Evolutionary conservation across 2,888 invertebrate species (phyloP).

Genomic region (Liposcelis brunnea): DNA sequence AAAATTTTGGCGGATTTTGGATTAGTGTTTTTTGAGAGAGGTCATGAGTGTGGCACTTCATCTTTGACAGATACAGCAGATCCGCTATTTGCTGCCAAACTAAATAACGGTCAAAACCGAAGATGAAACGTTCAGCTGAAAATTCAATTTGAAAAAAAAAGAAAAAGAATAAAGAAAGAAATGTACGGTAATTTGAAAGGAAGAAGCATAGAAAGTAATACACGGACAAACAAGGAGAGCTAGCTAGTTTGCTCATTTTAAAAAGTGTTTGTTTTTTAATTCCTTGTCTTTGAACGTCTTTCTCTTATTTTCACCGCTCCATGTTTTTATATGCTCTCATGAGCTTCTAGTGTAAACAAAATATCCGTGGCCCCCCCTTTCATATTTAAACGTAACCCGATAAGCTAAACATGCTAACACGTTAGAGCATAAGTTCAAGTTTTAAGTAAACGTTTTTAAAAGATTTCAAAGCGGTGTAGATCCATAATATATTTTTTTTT

Average conservation of each 20-base stretch:
- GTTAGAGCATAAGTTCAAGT: slow-evolving; percentile 3
- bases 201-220: slow-evolving; percentile 3
- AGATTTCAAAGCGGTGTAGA: slow-evolving; percentile 1
- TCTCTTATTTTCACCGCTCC: slow-evolving; percentile 8
- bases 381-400: not conserved
- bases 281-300: slow-evolving; percentile 5
- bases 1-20: no score
- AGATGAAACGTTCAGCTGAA: no score
- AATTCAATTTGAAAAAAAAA: no score
- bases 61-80: no score
- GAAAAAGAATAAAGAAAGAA: no score
- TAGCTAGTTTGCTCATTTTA: slow-evolving; percentile 8
- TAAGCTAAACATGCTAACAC: not conserved
- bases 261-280: slow-evolving; percentile 8
- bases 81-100: no score
- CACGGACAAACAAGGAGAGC: slow-evolving; percentile 5
- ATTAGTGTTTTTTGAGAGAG: no score
- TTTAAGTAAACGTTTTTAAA: slow-evolving; percentile 6
- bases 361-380: no score
- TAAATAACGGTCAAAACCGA: no score
- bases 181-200: no score
- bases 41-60: no score
- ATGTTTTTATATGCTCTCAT: slow-evolving; percentile 8
- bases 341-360: not conserved
- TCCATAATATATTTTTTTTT: not conserved